These are phyloP conservation scores for Eumeta japonica DNA, from an alignment of 1,140 invertebrate species.

Conservation along the genomic window DNA sequence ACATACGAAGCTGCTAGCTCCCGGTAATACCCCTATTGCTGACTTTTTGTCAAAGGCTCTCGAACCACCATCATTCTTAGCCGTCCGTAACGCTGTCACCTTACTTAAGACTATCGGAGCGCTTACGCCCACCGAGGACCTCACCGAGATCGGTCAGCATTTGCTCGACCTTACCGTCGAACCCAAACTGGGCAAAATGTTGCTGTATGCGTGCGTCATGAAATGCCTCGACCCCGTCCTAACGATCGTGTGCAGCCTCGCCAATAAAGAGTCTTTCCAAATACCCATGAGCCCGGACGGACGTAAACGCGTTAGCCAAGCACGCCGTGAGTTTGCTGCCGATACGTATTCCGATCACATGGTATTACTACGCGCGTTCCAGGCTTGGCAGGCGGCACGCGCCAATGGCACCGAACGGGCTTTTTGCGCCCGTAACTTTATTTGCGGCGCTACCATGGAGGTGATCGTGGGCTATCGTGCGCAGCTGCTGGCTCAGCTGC, in stretches of 20 bases:
- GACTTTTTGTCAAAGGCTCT: conserved; percentile 80
- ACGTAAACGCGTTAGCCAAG: conserved; percentile 62
- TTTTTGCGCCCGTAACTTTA: conserved; percentile 79
- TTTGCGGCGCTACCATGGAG: conserved; percentile 83
- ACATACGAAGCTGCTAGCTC: conserved; percentile 82
- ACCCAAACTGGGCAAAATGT: conserved; percentile 87
- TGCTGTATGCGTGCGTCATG: conserved; percentile 86
- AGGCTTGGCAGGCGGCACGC: conserved; percentile 73
- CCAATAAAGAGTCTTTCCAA: conserved; percentile 82
- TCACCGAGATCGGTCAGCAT: conserved; percentile 78
- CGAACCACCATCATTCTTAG: conserved; percentile 78
- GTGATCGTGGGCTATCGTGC: conserved; percentile 77
- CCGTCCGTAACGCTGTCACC: conserved; percentile 75
- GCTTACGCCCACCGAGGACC: conserved; percentile 75
- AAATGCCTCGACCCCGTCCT: conserved; percentile 94
- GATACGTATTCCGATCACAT: conserved; percentile 90
- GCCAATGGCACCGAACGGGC: conserved; percentile 66
- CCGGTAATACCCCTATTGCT: conserved; percentile 73
- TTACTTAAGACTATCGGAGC: conserved; percentile 82
- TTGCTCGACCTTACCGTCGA: conserved; percentile 88
- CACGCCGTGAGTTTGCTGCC: conserved; percentile 70
- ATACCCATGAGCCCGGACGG: conserved; percentile 69
- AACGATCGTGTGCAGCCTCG: conserved; percentile 85
- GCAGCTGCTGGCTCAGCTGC: conserved; percentile 81
- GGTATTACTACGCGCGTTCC: conserved; percentile 80